These are phyloP conservation scores for Parotocinclus haroldoi DNA, from an alignment of 2,797 vertebrate genomes.

Conservation along the genomic window DNA sequence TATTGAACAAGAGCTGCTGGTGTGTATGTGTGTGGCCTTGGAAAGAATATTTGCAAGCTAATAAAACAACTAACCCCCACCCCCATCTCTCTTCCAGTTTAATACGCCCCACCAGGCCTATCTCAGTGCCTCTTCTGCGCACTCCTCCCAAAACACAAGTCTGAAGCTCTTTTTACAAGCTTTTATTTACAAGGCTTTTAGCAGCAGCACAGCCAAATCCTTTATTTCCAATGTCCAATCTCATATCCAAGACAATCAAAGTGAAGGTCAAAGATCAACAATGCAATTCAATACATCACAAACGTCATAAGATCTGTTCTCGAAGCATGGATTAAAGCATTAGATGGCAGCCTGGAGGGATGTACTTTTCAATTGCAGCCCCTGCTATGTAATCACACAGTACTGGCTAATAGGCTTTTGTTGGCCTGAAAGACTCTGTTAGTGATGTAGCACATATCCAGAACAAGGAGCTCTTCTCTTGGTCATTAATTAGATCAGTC, in stretches of 20 bases:
- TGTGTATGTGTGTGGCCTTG: constrained; percentile 30
- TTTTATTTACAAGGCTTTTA: constrained; percentile 44
- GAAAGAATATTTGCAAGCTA: constrained; percentile 32
- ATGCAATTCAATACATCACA: constrained; percentile 41
- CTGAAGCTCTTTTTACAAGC: constrained; percentile 37
- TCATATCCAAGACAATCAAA: constrained; percentile 38
- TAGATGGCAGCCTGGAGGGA: not conserved
- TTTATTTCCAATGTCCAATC: constrained; percentile 32
- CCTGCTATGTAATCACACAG: not conserved
- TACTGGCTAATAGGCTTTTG: constrained; percentile 22
- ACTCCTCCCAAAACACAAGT: not conserved
- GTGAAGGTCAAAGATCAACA: constrained; percentile 49
- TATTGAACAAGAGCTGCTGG: too few species aligned
- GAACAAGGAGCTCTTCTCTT: too few species aligned
- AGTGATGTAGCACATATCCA: not conserved
- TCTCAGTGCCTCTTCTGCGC: constrained; percentile 14
- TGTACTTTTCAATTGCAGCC: constrained; percentile 27
- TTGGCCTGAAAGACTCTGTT: constrained; percentile 15
- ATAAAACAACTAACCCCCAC: constrained; percentile 26
- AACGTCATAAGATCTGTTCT: constrained; percentile 43
- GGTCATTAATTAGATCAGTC: too few species aligned
- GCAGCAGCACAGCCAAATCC: constrained; percentile 29
- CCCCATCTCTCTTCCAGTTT: constrained; percentile 8
- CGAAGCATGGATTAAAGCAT: constrained; percentile 33
- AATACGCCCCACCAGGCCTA: constrained; percentile 4